Evolutionary conservation across 2,797 vertebrate species (phyloP), one percentile per base, ranked within the genome.

Genomic region (Hephaestus fuliginosus): DNA sequence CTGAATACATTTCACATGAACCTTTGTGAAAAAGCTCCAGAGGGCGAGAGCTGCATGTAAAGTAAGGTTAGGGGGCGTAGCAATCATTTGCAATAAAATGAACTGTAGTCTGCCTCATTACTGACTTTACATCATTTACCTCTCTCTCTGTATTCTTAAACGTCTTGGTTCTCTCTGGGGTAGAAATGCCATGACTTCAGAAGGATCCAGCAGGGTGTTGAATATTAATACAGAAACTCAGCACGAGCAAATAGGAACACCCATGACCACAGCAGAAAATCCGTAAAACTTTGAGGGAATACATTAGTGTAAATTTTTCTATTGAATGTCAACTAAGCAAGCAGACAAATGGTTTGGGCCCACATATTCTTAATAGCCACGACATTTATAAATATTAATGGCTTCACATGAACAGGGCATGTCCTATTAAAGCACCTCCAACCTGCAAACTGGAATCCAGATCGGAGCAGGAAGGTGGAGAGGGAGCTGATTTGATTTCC

Each of bases 71-170:
- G 53, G 41, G 68, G 62, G 57, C 1, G 15, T 41, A 33, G 17
- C 46, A 56, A 44, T 60, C 41, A 71, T 80, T 66, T 53, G 20
- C 36, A 76, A 43, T 39, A 20, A 73, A 12, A 13, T 62, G 56
- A 74, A 56, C 51, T 61, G 17, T 25, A 1, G 22, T 51, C 56
- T 39, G 33, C n/a, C 70, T 84, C 69, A 69, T 52, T 81, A 79
- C 13, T 58, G 28, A 25, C 51, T 51, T 17, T 48, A 51, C 20
- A 70, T 65, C 44, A 41, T 53, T 4, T 20, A 9, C 10, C 28
- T 52, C 8, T 17, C 2, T 18, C 46, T 41, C 10, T 11, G 3
- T 51, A 33, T 30, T 12, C 14, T 20, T 33, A 18, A 55, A 11
- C 17, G 72, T 63, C 39, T 4, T 22, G 2, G 4, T 6, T 53